phyloP scores from a whole-genome alignment of 64 coral and sea anemone genomes.

The Orbicella faveolata region DNA sequence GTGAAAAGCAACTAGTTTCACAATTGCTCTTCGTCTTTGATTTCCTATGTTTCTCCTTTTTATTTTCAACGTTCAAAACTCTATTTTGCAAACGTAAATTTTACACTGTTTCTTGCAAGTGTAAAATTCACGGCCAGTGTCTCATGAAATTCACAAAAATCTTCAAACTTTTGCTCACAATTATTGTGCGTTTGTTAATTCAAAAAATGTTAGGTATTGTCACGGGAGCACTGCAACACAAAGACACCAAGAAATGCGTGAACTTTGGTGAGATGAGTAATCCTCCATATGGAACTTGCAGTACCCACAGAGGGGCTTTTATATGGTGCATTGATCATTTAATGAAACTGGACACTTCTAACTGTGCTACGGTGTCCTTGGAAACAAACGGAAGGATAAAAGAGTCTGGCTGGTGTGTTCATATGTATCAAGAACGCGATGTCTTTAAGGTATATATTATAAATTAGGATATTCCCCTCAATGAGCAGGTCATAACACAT shows the following conservation, averaged over 20 bases:
- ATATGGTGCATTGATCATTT: background rate
- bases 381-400: background rate
- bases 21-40: too few species aligned
- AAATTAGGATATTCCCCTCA: background rate
- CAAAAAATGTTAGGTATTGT: background rate
- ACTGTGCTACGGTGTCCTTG: background rate
- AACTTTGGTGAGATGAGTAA: background rate
- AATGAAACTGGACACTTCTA: background rate
- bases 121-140: too few species aligned
- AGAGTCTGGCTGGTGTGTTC: background rate
- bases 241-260: slow-evolving; percentile 1
- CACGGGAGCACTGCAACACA: background rate
- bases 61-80: too few species aligned
- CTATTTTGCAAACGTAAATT: too few species aligned
- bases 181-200: background rate
- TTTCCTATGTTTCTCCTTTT: too few species aligned
- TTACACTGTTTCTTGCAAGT: too few species aligned
- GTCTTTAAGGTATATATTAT: background rate
- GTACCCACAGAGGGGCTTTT: background rate
- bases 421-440: background rate
- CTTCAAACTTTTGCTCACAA: background rate
- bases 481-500: background rate
- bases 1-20: too few species aligned
- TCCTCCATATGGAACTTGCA: background rate
- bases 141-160: too few species aligned